phyloP scores from a whole-genome alignment of 2,797 vertebrate species.

The Apogon hyalosoma region DNA sequence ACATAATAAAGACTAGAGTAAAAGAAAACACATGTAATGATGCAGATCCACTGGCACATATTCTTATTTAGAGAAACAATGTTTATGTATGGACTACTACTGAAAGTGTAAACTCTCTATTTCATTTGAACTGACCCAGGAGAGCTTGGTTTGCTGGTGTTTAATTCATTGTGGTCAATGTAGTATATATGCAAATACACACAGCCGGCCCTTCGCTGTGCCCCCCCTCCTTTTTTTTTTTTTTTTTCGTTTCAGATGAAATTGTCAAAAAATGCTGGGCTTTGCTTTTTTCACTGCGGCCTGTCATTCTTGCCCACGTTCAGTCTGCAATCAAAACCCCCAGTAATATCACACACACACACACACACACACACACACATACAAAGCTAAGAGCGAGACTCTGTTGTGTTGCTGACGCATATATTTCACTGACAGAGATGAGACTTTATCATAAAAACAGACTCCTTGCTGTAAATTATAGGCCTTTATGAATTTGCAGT shows the following conservation, averaged over 20 bases:
- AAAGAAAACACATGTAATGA: conserved; percentile 82
- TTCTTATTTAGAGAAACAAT: conserved; percentile 80
- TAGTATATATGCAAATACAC: conserved; percentile 75
- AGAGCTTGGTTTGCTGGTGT: conserved; percentile 63
- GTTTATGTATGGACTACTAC: conserved; percentile 76
- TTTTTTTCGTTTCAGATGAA: conserved; percentile 48
- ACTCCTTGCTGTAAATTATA: conserved; percentile 52
- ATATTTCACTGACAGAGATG: conserved; percentile 44
- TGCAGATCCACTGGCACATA: conserved; percentile 75
- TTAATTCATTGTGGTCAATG: conserved; percentile 77
- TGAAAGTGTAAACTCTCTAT: conserved; percentile 70
- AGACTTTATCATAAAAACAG: conserved; percentile 41
- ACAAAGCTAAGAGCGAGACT: conserved; percentile 33
- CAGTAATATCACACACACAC: conserved; percentile 39
- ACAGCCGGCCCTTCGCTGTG: conserved; percentile 40
- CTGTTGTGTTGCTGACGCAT: conserved; percentile 61
- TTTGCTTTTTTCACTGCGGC: conserved; percentile 55
- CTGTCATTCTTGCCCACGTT: conserved; percentile 57
- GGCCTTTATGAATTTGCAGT: conserved; percentile 43
- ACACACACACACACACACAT: too few species aligned
- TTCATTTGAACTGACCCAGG: conserved; percentile 76
- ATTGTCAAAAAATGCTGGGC: conserved; percentile 68
- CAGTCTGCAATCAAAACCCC: conserved; percentile 56
- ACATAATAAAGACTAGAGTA: conserved; percentile 80
- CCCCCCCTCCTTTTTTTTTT: conserved; percentile 33